Conservation (phyloP, 2,888 invertebrate genomes). For the Callimorpha dominula region DNA sequence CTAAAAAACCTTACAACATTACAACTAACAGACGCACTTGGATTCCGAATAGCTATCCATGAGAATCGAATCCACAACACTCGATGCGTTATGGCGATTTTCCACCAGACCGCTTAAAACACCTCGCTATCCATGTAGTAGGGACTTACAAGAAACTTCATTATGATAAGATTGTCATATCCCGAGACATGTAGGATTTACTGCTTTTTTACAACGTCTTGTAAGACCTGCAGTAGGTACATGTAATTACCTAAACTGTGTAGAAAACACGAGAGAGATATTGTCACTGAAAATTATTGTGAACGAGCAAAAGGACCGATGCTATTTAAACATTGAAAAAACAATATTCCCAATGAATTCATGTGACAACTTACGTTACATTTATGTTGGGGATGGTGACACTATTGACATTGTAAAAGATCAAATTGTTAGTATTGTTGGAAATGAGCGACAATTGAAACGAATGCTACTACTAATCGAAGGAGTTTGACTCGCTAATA, state of each 20-base stretch:
- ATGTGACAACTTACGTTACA: neutral
- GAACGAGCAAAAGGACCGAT: neutral
- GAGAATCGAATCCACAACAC: too few relatives aligned
- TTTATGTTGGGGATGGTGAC: neutral
- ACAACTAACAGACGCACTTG: too few relatives aligned
- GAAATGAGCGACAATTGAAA: slow-evolving; percentile 68
- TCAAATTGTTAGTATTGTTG: slow-evolving; percentile 23
- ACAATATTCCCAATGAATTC: slow-evolving; percentile 7
- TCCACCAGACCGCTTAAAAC: too few relatives aligned
- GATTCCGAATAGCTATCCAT: too few relatives aligned
- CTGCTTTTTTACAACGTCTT: neutral
- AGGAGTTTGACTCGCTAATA: slow-evolving; percentile 53
- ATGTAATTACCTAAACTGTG: neutral
- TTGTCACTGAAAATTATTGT: neutral
- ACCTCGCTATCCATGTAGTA: too few relatives aligned
- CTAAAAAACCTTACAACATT: too few relatives aligned
- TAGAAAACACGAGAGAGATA: neutral
- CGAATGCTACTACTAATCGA: slow-evolving; percentile 66
- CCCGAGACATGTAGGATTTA: neutral
- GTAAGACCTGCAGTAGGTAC: neutral
- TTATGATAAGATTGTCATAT: neutral
- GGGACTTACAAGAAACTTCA: neutral
- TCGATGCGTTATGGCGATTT: too few relatives aligned
- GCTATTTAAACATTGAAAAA: neutral
- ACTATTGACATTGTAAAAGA: slow-evolving; percentile 10